Conservation (phyloP, 2,113 vertebrate genomes). For the Cephalopholis sonnerati region DNA sequence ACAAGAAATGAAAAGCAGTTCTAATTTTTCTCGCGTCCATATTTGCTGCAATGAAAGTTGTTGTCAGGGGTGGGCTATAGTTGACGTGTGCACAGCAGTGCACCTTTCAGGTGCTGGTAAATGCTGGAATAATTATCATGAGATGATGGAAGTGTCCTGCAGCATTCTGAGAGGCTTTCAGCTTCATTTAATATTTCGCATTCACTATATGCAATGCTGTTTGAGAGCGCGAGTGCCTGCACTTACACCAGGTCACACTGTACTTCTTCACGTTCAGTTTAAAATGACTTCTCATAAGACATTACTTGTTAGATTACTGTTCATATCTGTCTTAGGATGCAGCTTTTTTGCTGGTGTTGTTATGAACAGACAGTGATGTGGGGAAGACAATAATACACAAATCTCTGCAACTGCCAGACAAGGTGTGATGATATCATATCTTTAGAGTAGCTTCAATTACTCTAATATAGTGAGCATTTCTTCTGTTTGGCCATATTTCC, state of each 20-base stretch:
- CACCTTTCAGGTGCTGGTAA: constrained; percentile 6
- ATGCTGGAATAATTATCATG: constrained; percentile 27
- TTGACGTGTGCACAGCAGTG: background rate
- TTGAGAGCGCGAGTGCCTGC: background rate
- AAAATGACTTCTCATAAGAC: background rate
- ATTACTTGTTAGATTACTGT: background rate
- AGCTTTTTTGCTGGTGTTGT: too few species aligned
- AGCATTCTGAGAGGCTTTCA: constrained; percentile 20
- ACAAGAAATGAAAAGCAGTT: constrained; percentile 5
- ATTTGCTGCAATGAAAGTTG: background rate
- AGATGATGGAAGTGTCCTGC: constrained; percentile 30
- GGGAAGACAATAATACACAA: background rate
- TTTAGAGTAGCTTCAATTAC: background rate
- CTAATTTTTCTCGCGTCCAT: background rate
- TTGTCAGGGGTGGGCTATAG: background rate
- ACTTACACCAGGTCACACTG: background rate
- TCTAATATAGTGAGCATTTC: background rate
- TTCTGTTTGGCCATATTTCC: background rate
- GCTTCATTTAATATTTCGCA: constrained; percentile 9
- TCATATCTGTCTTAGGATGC: background rate
- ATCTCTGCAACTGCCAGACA: background rate
- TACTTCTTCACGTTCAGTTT: background rate
- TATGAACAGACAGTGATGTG: background rate
- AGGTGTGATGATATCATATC: too few species aligned
- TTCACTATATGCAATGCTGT: background rate